phyloP scores from a whole-genome alignment of 2,113 vertebrate genomes.

The Grantiella picta region DNA sequence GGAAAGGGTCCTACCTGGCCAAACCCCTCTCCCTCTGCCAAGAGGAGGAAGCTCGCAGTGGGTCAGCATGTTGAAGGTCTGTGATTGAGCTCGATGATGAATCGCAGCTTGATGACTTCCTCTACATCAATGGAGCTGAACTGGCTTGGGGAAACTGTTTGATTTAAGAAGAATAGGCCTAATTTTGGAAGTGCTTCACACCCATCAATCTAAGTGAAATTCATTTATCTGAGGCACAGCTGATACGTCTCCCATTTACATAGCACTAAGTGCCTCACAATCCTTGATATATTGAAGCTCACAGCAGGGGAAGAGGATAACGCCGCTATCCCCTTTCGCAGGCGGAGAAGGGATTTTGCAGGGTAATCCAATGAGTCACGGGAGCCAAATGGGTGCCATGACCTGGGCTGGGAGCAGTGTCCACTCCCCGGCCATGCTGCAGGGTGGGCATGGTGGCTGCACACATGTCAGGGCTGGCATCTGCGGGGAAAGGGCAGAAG shows the following conservation, averaged over 20 bases:
- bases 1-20: background rate
- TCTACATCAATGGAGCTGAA: constrained; percentile 55
- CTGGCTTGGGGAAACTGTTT: constrained; percentile 64
- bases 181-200: constrained; percentile 66
- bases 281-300: constrained; percentile 41
- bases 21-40: background rate
- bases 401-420: accelerated
- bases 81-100: constrained; percentile 36
- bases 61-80: constrained; percentile 1
- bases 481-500: background rate
- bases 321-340: background rate
- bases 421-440: accelerated
- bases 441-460: background rate
- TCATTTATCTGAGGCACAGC: constrained; percentile 64
- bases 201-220: constrained; percentile 66
- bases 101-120: constrained; percentile 62
- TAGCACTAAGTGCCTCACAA: constrained; percentile 48
- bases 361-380: background rate
- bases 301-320: background rate
- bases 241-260: constrained; percentile 58
- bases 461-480: accelerated
- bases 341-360: background rate
- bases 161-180: constrained; percentile 63
- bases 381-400: background rate
- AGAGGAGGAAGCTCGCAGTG: background rate